Conservation (phyloP, 2,797 vertebrate species). For the Mionectes olivaceus region DNA sequence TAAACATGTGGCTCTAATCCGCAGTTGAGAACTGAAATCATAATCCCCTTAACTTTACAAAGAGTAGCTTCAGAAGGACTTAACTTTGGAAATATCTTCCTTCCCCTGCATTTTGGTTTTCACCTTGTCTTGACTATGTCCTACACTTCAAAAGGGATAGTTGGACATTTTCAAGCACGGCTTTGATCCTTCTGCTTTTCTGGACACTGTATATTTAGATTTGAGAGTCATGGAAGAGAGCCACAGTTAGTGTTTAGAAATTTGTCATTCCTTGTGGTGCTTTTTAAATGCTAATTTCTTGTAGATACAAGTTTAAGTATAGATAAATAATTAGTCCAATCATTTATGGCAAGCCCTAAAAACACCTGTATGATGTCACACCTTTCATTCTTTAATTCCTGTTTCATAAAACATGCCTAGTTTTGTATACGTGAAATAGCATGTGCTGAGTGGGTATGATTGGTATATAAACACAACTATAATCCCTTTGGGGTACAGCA, state of each 20-base stretch:
- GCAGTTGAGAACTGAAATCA: neutral
- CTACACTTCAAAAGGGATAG: neutral
- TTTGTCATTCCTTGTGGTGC: too few relatives aligned
- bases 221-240: neutral
- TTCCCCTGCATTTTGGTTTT: neutral
- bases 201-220: neutral
- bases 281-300: neutral
- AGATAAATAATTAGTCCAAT: neutral
- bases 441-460: neutral
- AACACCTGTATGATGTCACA: neutral
- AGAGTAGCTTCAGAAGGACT: neutral
- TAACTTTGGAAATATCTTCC: neutral
- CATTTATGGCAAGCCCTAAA: neutral
- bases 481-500: neutral
- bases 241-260: neutral
- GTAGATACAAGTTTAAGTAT: neutral
- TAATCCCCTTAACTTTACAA: neutral
- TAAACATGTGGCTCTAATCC: neutral
- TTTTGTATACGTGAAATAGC: neutral
- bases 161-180: neutral
- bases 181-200: neutral
- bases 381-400: neutral
- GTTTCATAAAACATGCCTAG: neutral
- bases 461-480: neutral
- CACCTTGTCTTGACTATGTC: neutral